Conservation (phyloP, 1,140 invertebrate species). For the Aphis craccivora region DNA sequence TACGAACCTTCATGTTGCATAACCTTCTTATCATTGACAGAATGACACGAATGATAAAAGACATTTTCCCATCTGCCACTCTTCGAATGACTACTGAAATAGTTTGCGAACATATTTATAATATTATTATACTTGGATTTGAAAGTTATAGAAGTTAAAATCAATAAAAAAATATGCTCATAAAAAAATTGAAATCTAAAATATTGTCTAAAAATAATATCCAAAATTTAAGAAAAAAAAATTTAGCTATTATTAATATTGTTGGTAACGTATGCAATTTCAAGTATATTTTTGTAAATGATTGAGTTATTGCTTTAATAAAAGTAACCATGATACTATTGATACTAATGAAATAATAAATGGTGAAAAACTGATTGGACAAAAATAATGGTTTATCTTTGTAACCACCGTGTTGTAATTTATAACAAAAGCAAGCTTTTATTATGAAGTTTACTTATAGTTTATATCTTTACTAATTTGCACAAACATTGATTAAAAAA, state of each 20-base stretch:
- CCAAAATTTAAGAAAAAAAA: neutral
- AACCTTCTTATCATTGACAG: constrained; percentile 25
- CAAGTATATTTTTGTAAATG: neutral
- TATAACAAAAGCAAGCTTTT: neutral
- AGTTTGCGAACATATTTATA: neutral
- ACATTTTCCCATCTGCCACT: neutral
- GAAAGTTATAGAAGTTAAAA: neutral
- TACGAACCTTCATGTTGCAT: neutral
- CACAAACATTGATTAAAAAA: neutral
- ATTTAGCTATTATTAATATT: too few relatives aligned
- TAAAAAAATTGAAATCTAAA: neutral
- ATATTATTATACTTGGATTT: neutral
- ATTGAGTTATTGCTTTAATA: neutral
- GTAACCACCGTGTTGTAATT: too few relatives aligned
- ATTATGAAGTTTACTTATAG: neutral
- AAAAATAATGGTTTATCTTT: neutral
- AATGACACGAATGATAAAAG: constrained; percentile 16
- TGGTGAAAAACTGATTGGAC: neutral
- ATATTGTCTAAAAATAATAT: neutral
- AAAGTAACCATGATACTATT: neutral
- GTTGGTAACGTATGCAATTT: too few relatives aligned
- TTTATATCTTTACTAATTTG: neutral
- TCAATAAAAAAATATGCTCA: neutral
- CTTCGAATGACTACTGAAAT: neutral
- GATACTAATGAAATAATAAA: neutral